Evolutionary conservation across 2,888 invertebrate species (phyloP), one percentile per base, ranked within the genome.

Genomic region (Drepanosiphum platanoidis): DNA sequence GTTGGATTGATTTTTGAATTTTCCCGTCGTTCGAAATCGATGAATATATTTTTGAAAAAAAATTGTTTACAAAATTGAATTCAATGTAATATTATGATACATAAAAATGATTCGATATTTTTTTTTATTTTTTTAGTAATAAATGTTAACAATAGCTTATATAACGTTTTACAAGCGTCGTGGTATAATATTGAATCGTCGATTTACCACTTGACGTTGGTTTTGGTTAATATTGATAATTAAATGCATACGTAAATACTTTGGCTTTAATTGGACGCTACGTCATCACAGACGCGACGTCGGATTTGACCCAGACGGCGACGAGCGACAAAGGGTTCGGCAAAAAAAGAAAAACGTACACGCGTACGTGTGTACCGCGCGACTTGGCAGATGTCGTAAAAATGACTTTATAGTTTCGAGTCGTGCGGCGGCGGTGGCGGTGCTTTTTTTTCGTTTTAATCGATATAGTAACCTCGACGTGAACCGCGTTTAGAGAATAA

Each of bases 391-490:
- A 34, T 68, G 32, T 79, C 32, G 32, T 34, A 68, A 68, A 46
- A 68, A 68, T 68, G 0, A 52, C 34, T 52, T 34, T 52, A 66
- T 66, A 46, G 34, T 79, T 46, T 46, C 15, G 42, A 52, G 18
- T 18, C 39, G 22, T 22, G n/a, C 15, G 36, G n/a, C n/a, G 3
- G 27, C 8, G n/a, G 13, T 39, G 42, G 15, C 18, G 22, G 46
- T 34, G n/a, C 15, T 46, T 3, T 27, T 80, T 46, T 79, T 46
- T 27, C 18, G n/a, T 27, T 78, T 42, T 42, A 58, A 32, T 78
- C 30, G 39, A 42, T 64, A 64, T 42, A 32, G 11, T 58, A 79
- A 80, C 80, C 80, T 80, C 68, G 80, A 70, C 70, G 36, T 34
- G 52, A 80, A 80, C 80, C 27, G 18, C 22, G 36, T 52, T 52